Base-by-base conservation (phyloP, 1,140 invertebrate species). In the Ceratina calcarata region DNA sequence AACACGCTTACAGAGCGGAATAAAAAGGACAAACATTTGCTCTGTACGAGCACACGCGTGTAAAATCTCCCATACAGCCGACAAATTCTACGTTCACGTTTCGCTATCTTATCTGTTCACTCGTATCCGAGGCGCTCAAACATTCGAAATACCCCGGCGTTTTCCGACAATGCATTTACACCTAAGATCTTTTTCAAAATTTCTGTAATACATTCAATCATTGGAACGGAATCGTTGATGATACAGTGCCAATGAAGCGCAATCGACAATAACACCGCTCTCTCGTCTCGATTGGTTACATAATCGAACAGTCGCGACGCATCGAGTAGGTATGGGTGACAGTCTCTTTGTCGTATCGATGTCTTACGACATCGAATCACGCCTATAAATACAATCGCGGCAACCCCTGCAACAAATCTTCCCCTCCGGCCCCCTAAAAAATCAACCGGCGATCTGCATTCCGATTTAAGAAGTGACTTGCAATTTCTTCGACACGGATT, bases 281-380 rank as follows among this genome's bases (percentile, higher is more conserved):
- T 71, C n/a, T 60, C 55, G 7, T 32, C 12, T 22, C 55, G 69
- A 58, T 60, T 18, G 69, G 53, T 71, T 45, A 32, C 67, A 61
- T 84, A 84, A 80, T 69, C 55, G 65, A 80, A 69, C 58, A 45
- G 75, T 65, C 60, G 32, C 32, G 65, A 37, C 62, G 69, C 81
- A 71, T 80, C 58, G 67, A 18, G 55, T 71, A 80, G 37, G 37
- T 45, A 45, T 10, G 37, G 37, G 37, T 45, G 10, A 45, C 37
- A 45, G 37, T 8, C 37, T 45, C 37, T 45, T 45, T 45, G 37
- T 45, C 37, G 37, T 45, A 45, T 45, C 37, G 37, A 45, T 45
- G 37, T 55, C 16, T 45, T 37, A 66, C 65, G 65, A 79, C 78
- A 45, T 70, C 13, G 27, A 68, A 37, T 81, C 73, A 58, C 12